A percentile compares a stretch with the other conserved stretches of the same genome.
These are phyloP conservation scores for Tinea semifulvella DNA, from an alignment of 2,888 invertebrate genomes.

Conservation along the genomic window DNA sequence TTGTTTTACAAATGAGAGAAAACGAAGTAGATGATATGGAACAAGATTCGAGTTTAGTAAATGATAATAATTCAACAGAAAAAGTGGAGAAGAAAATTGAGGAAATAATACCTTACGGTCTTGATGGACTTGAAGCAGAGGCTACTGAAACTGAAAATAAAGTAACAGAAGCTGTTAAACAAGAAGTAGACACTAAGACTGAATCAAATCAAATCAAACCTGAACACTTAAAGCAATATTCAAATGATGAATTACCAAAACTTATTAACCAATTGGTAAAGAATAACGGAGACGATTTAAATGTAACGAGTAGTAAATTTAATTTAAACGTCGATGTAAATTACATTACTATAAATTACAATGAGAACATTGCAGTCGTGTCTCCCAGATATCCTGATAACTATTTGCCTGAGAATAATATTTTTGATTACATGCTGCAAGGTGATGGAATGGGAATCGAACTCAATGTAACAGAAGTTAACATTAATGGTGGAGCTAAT, in stretches of 20 bases:
- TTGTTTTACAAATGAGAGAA: constrained; percentile 20
- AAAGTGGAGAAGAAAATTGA: constrained; percentile 12
- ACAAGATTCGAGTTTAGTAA: constrained; percentile 15
- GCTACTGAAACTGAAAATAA: background rate
- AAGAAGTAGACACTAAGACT: background rate
- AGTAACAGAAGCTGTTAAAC: background rate
- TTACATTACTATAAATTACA: constrained; percentile 29
- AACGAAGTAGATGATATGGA: constrained; percentile 18
- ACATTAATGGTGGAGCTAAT: constrained; percentile 37
- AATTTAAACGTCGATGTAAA: constrained; percentile 26
- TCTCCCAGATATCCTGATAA: constrained; percentile 39
- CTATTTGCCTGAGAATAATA: constrained; percentile 36
- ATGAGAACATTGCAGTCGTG: constrained; percentile 31
- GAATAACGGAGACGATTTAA: constrained; percentile 27
- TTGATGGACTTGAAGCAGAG: constrained; percentile 12
- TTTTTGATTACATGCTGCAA: constrained; percentile 43
- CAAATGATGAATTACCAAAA: constrained; percentile 18
- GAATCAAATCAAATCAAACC: constrained; percentile 13
- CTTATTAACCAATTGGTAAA: constrained; percentile 31
- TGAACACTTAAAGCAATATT: constrained; percentile 2
- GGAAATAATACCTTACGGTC: constrained; percentile 11
- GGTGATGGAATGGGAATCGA: constrained; percentile 52
- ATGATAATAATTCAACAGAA: constrained; percentile 12
- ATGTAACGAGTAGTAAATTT: constrained; percentile 26
- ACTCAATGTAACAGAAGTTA: constrained; percentile 45